Percentiles rank a stretch among this genome's conserved stretches.
Conservation (phyloP, 2,113 vertebrate genomes). For the Planiliza haematocheilus region DNA sequence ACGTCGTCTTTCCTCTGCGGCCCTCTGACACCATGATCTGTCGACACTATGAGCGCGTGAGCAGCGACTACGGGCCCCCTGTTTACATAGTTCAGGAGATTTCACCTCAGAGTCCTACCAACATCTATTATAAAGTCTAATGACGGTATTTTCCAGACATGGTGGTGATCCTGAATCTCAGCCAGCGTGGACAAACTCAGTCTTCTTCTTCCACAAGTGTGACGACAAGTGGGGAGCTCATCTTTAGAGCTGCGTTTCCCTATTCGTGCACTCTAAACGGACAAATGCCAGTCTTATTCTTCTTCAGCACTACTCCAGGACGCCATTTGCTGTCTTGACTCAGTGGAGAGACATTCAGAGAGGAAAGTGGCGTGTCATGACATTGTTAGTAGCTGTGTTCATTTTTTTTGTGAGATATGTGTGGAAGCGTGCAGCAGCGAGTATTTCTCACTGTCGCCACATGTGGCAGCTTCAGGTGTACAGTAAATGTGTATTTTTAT, state of each 20-base stretch:
- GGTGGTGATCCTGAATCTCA: not conserved
- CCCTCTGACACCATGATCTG: slow-evolving; percentile 95
- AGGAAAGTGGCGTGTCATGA: not conserved
- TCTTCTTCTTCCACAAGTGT: not conserved
- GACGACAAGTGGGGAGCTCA: not conserved
- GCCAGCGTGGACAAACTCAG: slow-evolving; percentile 2
- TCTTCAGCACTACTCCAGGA: not conserved
- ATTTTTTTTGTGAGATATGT: slow-evolving; percentile 17
- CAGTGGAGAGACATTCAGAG: slow-evolving; percentile 39
- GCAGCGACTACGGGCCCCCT: slow-evolving; percentile 95
- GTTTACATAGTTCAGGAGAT: slow-evolving; percentile 99
- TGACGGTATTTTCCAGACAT: not conserved
- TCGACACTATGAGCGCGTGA: slow-evolving; percentile 96
- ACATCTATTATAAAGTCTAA: slow-evolving; percentile 99
- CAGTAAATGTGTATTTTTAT: slow-evolving; percentile 22
- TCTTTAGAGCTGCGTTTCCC: not conserved
- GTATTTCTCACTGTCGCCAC: slow-evolving; percentile 9
- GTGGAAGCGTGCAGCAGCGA: slow-evolving; percentile 6
- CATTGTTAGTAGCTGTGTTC: slow-evolving; percentile 10
- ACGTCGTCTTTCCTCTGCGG: slow-evolving; percentile 94
- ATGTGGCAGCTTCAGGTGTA: slow-evolving; percentile 26
- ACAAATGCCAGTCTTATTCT: not conserved
- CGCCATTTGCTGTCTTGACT: not conserved
- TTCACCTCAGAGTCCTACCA: slow-evolving; percentile 94
- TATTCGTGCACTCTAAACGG: not conserved